phyloP scores from a whole-genome alignment of 2,113 vertebrate genomes.

The Verasper variegatus region DNA sequence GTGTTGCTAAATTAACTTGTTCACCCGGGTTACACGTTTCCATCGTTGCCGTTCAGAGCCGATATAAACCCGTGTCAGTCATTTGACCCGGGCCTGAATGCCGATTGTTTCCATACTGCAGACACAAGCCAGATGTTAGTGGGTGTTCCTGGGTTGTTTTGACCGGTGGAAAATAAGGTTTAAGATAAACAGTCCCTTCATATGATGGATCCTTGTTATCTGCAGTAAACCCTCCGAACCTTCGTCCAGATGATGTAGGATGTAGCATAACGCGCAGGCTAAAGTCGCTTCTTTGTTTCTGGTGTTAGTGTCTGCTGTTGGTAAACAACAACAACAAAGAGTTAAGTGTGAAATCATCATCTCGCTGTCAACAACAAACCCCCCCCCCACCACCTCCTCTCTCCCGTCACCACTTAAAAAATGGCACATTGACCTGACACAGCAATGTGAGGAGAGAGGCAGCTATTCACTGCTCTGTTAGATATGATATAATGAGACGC shows the following conservation, averaged over 20 bases:
- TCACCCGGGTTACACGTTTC: no score
- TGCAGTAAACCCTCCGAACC: neutral
- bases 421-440: conserved; percentile 82
- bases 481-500: conserved; percentile 84
- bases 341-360: conserved; percentile 72
- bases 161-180: no score
- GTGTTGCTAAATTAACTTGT: no score
- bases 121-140: no score
- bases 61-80: no score
- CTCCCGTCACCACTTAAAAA: conserved; percentile 76
- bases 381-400: conserved; percentile 27
- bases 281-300: conserved; percentile 46
- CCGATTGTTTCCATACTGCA: no score
- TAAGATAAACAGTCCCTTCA: no score
- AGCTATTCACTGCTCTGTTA: conserved; percentile 80
- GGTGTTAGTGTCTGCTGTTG: conserved; percentile 38
- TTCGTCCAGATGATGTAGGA: neutral
- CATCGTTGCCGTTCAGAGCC: no score
- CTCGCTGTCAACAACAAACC: conserved; percentile 68
- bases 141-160: no score
- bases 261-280: conserved; percentile 24
- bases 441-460: conserved; percentile 76
- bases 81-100: no score
- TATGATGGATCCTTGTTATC: neutral
- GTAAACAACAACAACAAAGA: conserved; percentile 75